Evolutionary conservation across 2,797 vertebrate genomes (phyloP).

Genomic region (Aselliscus stoliczkanus): DNA sequence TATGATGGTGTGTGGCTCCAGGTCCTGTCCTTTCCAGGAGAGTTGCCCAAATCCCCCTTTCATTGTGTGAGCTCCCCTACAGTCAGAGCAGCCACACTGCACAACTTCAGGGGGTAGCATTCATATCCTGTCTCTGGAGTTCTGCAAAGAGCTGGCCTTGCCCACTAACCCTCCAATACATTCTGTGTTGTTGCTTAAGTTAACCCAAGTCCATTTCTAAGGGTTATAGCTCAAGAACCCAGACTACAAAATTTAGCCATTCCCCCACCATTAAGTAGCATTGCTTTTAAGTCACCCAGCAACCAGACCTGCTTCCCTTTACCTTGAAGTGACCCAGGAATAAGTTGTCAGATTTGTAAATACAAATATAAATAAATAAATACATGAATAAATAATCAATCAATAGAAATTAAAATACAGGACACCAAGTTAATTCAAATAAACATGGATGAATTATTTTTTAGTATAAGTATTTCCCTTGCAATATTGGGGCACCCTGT

Average conservation of each 20-base stretch:
- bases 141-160: background rate
- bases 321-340: background rate
- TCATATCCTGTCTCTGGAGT: background rate
- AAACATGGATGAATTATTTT: background rate
- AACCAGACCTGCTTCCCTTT: background rate
- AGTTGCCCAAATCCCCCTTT: background rate
- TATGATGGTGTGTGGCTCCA: background rate
- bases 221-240: background rate
- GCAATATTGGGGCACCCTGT: background rate
- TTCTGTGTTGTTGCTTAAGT: background rate
- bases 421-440: background rate
- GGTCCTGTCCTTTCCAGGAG: background rate
- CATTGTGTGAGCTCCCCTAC: background rate
- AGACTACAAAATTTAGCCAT: background rate
- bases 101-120: too few relatives aligned
- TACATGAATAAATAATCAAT: background rate
- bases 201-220: background rate
- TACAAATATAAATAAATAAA: background rate
- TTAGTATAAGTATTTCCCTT: background rate
- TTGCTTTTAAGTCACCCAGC: background rate
- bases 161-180: background rate
- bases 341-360: background rate
- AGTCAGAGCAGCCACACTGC: background rate
- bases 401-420: background rate
- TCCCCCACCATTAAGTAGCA: accelerated